These are phyloP conservation scores for Cottus gobio DNA, from an alignment of 2,113 vertebrate genomes.

Conservation along the genomic window DNA sequence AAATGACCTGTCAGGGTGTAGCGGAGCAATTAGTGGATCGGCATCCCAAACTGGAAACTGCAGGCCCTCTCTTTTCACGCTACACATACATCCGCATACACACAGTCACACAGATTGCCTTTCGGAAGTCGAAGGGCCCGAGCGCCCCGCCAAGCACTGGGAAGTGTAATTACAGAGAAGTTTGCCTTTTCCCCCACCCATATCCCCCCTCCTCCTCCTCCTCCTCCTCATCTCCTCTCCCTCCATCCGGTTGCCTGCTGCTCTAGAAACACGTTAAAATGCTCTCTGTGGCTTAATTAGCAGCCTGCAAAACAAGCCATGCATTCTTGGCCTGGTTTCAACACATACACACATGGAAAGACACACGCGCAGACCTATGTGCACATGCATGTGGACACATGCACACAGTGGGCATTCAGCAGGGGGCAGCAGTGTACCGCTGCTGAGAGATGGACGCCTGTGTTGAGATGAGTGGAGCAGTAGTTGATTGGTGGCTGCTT, in stretches of 20 bases:
- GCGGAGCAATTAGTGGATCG: slow-evolving; percentile 69
- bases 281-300: slow-evolving; percentile 83
- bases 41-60: slow-evolving; percentile 63
- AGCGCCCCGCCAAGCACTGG: slow-evolving; percentile 67
- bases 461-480: slow-evolving; percentile 18
- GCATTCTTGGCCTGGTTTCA: slow-evolving; percentile 79
- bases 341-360: slow-evolving; percentile 49
- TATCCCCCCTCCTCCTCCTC: slow-evolving; percentile 26
- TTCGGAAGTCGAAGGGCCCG: slow-evolving; percentile 64
- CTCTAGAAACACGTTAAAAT: slow-evolving; percentile 82
- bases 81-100: slow-evolving; percentile 28
- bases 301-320: slow-evolving; percentile 79
- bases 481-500: slow-evolving; percentile 49
- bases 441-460: slow-evolving; percentile 19
- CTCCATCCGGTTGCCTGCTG: slow-evolving; percentile 85
- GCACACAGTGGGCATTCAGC: slow-evolving; percentile 34
- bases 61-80: slow-evolving; percentile 58
- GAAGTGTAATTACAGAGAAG: slow-evolving; percentile 81
- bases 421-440: slow-evolving; percentile 70
- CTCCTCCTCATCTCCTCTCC: slow-evolving; percentile 56
- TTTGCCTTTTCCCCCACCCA: slow-evolving; percentile 55
- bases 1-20: slow-evolving; percentile 76
- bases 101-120: slow-evolving; percentile 45
- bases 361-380: slow-evolving; percentile 8
- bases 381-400: slow-evolving; percentile 39